phyloP scores from a whole-genome alignment of 2,797 vertebrate species.

The Ctenosaura bakeri region DNA sequence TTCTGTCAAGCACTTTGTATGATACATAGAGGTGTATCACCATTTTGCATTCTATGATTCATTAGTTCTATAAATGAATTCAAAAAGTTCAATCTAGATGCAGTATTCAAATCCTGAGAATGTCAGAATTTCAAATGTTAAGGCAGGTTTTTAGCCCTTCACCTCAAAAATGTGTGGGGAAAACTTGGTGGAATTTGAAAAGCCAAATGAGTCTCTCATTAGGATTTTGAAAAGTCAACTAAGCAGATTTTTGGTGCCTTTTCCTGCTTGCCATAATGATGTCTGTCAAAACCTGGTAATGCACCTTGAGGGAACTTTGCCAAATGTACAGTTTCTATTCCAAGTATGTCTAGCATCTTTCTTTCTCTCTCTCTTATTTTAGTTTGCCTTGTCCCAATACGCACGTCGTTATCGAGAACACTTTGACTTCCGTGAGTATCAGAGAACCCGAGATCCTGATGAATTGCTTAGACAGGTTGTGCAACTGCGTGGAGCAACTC shows the following conservation, averaged over 20 bases:
- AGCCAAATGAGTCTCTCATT: not conserved
- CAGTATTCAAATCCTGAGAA: not conserved
- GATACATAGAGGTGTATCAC: no score
- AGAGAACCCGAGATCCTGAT: not conserved
- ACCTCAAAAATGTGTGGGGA: not conserved
- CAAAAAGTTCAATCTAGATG: not conserved
- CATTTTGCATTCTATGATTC: not conserved
- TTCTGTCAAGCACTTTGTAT: not conserved
- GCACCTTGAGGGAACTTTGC: not conserved
- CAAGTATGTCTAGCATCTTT: not conserved
- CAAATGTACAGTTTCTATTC: not conserved
- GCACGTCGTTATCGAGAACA: constrained; percentile 34
- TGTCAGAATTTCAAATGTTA: not conserved
- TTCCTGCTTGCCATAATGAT: not conserved
- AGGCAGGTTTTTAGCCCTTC: not conserved
- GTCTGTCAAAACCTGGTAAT: not conserved
- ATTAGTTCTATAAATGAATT: not conserved
- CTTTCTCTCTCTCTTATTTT: not conserved
- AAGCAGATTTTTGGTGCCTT: not conserved
- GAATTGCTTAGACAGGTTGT: fast-evolving
- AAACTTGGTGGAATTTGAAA: not conserved
- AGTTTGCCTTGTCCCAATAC: constrained; percentile 76
- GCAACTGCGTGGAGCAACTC: constrained; percentile 8
- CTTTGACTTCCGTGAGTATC: constrained; percentile 63
- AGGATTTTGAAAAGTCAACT: not conserved